phyloP scores from a whole-genome alignment of 2,113 vertebrate species.

The Anoplopoma fimbria region DNA sequence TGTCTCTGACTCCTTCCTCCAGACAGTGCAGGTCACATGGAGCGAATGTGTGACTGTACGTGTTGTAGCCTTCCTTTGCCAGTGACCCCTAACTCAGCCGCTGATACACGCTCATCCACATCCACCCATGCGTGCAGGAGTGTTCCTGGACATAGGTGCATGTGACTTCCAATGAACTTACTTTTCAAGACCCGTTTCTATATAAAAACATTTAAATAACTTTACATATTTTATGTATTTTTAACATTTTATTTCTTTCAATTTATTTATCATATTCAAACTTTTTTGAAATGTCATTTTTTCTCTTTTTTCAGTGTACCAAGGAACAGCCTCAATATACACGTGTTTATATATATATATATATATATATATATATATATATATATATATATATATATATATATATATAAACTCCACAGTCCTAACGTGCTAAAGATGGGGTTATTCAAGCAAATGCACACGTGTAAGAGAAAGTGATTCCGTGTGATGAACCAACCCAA shows the following conservation, averaged over 20 bases:
- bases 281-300: neutral
- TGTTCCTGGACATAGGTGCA: neutral
- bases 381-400: neutral
- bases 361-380: neutral
- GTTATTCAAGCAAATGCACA: constrained; percentile 35
- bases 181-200: neutral
- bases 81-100: neutral
- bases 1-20: constrained; percentile 32
- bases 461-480: constrained; percentile 42
- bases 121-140: neutral
- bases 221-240: neutral
- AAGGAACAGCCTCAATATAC: neutral
- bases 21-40: constrained; percentile 67
- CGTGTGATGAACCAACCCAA: constrained; percentile 34
- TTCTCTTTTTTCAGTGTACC: neutral
- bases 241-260: neutral
- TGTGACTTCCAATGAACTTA: neutral
- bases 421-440: neutral
- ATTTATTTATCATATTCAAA: neutral
- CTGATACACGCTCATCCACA: neutral
- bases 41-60: constrained; percentile 65
- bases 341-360: neutral
- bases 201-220: neutral
- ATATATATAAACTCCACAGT: neutral
- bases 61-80: neutral